Evolutionary conservation across 1,140 invertebrate genomes (phyloP), one percentile per base, ranked within the genome.

Genomic region (Odontomachus brunneus): DNA sequence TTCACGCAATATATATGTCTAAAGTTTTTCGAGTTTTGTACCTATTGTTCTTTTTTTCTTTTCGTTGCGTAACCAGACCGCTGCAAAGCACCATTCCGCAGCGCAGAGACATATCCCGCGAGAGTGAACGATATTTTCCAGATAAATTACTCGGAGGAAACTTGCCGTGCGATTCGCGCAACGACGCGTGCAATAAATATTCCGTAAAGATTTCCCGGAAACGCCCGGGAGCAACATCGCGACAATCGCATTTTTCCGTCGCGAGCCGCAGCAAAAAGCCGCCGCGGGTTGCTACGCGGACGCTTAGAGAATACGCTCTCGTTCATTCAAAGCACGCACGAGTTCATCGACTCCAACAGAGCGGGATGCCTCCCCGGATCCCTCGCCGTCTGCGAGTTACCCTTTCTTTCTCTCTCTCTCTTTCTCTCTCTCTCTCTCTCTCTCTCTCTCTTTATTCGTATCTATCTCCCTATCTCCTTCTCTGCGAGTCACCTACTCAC

Each of bases 271-370:
- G 3, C 33, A 44, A 78, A 78, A 78, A 67, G 2, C 15, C 17
- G n/a, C 48, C 24, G 29, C 22, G 38, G 9, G 4, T 11, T 7
- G 38, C 3, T 11, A 26, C 67, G 7, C 22, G n/a, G 22, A 51
- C 11, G 63, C 75, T 78, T 69, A 80, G 22, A 80, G 9, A 44
- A 44, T 33, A 51, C 26, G 38, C 33, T 48, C 44, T 19, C 44
- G 29, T 57, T 44, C 65, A 69, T 80, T 69, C 75, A 57, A 80
- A 80, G 65, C 75, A 80, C 75, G 75, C 49, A n/a, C 75, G 24
- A 63, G 63, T 80, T 80, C 65, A 69, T 69, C 75, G 75, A 80
- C 44, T 80, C 53, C 51, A n/a, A 0, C 26, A n/a, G n/a, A n/a
- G n/a, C 22, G 63, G 69, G 60, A 65, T 66, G 44, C 65, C 73